Evolutionary conservation across 2,888 invertebrate species (phyloP).

Genomic region (Hypomecis punctinalis): DNA sequence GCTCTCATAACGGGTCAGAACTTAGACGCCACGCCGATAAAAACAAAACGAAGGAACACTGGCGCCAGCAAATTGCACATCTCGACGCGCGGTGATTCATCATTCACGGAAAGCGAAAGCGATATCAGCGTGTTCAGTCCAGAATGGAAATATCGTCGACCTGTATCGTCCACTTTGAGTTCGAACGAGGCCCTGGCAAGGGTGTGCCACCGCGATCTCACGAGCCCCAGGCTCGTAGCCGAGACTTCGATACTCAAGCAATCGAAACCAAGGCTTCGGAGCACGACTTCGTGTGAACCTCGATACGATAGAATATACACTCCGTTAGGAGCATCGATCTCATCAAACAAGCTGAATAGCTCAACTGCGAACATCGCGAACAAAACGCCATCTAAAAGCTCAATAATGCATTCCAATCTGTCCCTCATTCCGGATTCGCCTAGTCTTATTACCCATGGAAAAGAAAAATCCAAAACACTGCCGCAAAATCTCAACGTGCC

Average conservation of each 20-base stretch:
- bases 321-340: constrained; percentile 72
- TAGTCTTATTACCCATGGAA: constrained; percentile 72
- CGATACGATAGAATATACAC: constrained; percentile 79
- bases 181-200: constrained; percentile 77
- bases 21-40: constrained; percentile 55
- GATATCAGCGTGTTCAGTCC: constrained; percentile 76
- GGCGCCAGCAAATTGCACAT: constrained; percentile 64
- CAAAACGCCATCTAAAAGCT: constrained; percentile 64
- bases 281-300: constrained; percentile 77
- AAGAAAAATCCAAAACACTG: constrained; percentile 86
- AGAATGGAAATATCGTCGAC: constrained; percentile 70
- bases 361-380: constrained; percentile 69
- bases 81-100: constrained; percentile 68
- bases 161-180: constrained; percentile 74
- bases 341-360: constrained; percentile 71
- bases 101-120: constrained; percentile 79
- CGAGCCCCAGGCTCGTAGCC: constrained; percentile 72
- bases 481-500: constrained; percentile 84
- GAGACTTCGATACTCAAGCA: constrained; percentile 67
- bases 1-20: constrained; percentile 73
- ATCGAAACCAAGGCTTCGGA: constrained; percentile 72
- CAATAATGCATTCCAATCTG: constrained; percentile 76
- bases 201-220: constrained; percentile 72
- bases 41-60: constrained; percentile 67
- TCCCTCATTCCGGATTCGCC: constrained; percentile 79